Evolutionary conservation across 2,113 vertebrate species (phyloP), one percentile per base, ranked within the genome.

Genomic region (Tylochromis polylepis): DNA sequence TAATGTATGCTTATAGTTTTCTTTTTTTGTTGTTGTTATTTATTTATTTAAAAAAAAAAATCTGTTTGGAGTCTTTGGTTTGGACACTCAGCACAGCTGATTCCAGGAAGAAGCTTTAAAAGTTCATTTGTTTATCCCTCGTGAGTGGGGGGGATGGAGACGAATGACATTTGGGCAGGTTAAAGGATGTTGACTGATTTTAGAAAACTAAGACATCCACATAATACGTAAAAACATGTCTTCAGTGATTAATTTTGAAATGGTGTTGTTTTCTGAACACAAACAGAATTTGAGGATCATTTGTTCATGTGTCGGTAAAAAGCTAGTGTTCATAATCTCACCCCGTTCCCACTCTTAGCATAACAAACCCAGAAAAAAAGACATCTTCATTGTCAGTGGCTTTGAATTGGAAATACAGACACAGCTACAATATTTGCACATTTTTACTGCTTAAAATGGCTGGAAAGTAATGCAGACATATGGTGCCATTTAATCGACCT

Each of bases 41-140:
- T 59, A 59, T 65, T n/a, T 36, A 36, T 65, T n/a, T n/a, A n/a
- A n/a, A n/a, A n/a, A n/a, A n/a, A 12, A 41, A 67, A 16, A 16
- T 14, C 4, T 24, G 27, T 72, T 72, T 60, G 27, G 3, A 18
- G 58, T 8, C 27, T 60, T 60, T 18, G 58, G 15, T 60, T 31
- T 15, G 29, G 8, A 65, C 18, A 38, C 58, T 43, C 59, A 60
- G 16, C 65, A 67, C 60, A 80, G 65, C 75, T 87, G 88, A 94
- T 88, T 83, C 75, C 46, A 91, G 85, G 70, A 79, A 79, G 75
- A 72, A 84, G 84, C 53, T 53, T 70, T 84, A 62, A 95, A 94
- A 96, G 95, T 94, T 94, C 88, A 94, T 51, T 34, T 87, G 87
- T 91, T 90, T 91, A 80, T 89, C 78, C 89, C 51, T 22, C 18